Base-by-base conservation (phyloP, 2,113 vertebrate species). In the Stercorarius parasiticus region DNA sequence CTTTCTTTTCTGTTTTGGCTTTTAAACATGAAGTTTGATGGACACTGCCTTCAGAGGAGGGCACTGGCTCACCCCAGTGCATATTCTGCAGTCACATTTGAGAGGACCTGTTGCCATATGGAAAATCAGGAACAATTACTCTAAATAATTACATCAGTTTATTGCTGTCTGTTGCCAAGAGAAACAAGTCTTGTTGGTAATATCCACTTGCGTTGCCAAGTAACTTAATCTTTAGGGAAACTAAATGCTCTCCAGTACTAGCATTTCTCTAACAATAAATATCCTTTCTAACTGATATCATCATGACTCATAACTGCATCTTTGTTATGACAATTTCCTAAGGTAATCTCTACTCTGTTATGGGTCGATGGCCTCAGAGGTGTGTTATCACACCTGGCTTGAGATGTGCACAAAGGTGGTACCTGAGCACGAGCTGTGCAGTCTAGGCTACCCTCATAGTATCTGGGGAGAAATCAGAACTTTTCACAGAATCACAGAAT, bases 81-180 rank as follows among this genome's bases (percentile, higher is more conserved):
- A 5, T 21, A 5, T 29, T 49, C 82, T 65, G 34, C 30, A 62
- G 38, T 36, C 20, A 12, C 19, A 10, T 58, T 83, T 18, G 45
- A 73, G 64, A 62, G 50, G 49, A 74, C 85, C 76, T 71, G 61
- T 43, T 92, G 82, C 90, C 56, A 36, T 36, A 59, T 59, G 78
- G 95, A 93, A 93, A 97, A 86, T 43, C 66, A 61, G 66, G 82
- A 76, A 85, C 78, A 87, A 95, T 91, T 85, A 58, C 67, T 95
- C 64, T 73, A 85, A 97, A 96, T 93, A 94, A 91, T 96, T 79
- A 92, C 81, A 91, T 88, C 93, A 82, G 72, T 83, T 95, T 81
- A 90, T 70, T 86, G 69, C 78, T 86, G 52, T 64, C 80, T 81
- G 96, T 92, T 95, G 96, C 96, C 96, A 97, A 73, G 95, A 95